phyloP scores from a whole-genome alignment of 1,140 invertebrate species.

The Pissodes strobi region DNA sequence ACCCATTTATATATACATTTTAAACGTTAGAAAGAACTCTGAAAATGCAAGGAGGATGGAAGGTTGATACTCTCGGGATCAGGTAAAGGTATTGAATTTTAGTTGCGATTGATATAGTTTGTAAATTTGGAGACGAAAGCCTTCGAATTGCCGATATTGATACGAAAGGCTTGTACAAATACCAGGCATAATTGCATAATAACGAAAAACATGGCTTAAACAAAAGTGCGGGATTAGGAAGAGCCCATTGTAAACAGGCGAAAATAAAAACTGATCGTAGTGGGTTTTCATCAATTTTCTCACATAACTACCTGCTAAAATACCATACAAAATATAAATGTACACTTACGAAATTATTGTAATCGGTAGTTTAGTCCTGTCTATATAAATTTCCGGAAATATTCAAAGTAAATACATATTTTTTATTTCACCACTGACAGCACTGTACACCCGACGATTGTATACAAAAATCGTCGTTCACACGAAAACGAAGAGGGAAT shows the following conservation, averaged over 20 bases:
- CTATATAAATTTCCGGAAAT: constrained; percentile 48
- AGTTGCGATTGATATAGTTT: too few species aligned
- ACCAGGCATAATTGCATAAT: constrained; percentile 9
- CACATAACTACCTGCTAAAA: constrained; percentile 48
- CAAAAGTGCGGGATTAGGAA: constrained; percentile 53
- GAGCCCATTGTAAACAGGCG: constrained; percentile 47
- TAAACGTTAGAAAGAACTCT: too few species aligned
- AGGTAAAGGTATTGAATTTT: too few species aligned
- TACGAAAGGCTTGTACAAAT: too few species aligned
- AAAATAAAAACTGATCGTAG: constrained; percentile 25
- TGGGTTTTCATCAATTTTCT: constrained; percentile 43
- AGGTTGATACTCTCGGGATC: too few species aligned
- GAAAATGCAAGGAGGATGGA: too few species aligned
- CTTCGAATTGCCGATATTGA: too few species aligned
- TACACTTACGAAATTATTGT: constrained; percentile 50
- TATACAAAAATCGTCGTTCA: constrained; percentile 53
- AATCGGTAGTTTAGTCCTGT: constrained; percentile 43
- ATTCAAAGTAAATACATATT: constrained; percentile 48
- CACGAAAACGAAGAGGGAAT: constrained; percentile 53
- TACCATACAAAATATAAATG: constrained; percentile 33
- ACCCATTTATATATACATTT: too few species aligned
- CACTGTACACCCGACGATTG: constrained; percentile 54
- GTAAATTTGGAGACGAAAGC: too few species aligned
- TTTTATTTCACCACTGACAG: constrained; percentile 52
- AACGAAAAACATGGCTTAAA: constrained; percentile 43